Evolutionary conservation across 2,888 invertebrate species (phyloP), one percentile per base, ranked within the genome.

Genomic region (Lycia hirtaria): DNA sequence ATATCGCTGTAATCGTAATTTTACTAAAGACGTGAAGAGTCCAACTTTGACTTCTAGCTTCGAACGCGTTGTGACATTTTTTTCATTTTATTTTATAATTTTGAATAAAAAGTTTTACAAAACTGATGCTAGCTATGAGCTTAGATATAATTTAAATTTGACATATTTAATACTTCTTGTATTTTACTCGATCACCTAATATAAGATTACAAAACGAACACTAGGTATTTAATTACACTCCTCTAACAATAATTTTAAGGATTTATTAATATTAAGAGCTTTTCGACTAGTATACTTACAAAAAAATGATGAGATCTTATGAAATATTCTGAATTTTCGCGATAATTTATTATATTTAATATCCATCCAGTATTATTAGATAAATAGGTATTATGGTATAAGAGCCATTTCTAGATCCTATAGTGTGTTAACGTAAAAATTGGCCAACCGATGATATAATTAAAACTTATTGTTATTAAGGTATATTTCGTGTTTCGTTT

Each of bases 341-440:
- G 80, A 86, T 85, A 85, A 83, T 85, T 88, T 85, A 85, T 84
- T 85, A 81, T 79, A 87, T 83, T 83, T 85, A 88, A 86, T 88
- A 79, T 90, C 88, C 89, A 89, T 91, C 90, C 91, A 91, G 88
- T 91, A 90, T 91, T 88, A 88, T 89, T 90, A 90, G 88, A 88
- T 82, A 79, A 82, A 85, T 88, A 88, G 83, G 79, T 87, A 64
- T 87, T 84, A 84, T 80, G 80, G 80, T 76, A 75, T 65, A 65
- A 55, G 68, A 67, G 74, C 79, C 82, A 81, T 85, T 81, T 84
- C 75, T 87, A 87, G 83, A 78, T 87, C 82, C 83, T 86, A 82
- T 85, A 83, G 81, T 71, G 71, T 76, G 64, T 77, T 81, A 81
- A 81, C 71, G 65, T 82, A 81, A 40, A 74, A 69, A 81, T 82